Percentiles rank a stretch among this genome's conserved stretches.
These are phyloP conservation scores for Neodiprion pinetum DNA, from an alignment of 1,140 invertebrate species.

Conservation along the genomic window DNA sequence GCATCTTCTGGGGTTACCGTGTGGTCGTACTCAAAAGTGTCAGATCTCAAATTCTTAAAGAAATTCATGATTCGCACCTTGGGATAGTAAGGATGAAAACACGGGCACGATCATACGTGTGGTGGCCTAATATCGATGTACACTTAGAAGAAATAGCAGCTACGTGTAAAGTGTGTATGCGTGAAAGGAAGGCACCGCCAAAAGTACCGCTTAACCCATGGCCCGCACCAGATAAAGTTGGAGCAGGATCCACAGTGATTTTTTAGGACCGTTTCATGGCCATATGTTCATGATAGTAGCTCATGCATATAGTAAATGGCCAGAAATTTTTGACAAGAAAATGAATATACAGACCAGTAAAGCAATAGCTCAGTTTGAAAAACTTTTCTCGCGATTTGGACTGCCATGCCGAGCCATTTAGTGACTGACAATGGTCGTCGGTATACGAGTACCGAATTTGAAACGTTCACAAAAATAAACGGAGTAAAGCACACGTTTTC, in stretches of 20 bases:
- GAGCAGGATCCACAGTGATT: slow-evolving; percentile 36
- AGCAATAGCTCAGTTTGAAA: no score
- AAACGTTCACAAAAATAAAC: no score
- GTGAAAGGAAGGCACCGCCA: slow-evolving; percentile 22
- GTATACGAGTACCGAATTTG: no score
- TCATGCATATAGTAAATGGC: slow-evolving; percentile 32
- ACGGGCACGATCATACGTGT: background rate
- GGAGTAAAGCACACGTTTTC: no score
- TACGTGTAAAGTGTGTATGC: slow-evolving; percentile 11
- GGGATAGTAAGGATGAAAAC: no score
- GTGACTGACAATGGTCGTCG: no score
- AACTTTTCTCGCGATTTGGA: no score
- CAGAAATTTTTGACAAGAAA: slow-evolving; percentile 24
- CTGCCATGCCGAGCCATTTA: background rate
- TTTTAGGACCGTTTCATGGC: slow-evolving; percentile 31
- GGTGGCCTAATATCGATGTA: slow-evolving; percentile 15
- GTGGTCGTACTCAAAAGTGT: slow-evolving; percentile 38
- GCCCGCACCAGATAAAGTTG: slow-evolving; percentile 28
- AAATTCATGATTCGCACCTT: no score
- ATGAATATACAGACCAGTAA: no score
- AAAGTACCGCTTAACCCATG: slow-evolving; percentile 28
- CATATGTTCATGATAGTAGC: slow-evolving; percentile 27
- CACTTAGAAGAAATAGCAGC: background rate
- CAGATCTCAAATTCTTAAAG: no score
- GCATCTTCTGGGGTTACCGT: slow-evolving; percentile 35